These are phyloP conservation scores for Cyprinus carpio DNA, from an alignment of 2,113 vertebrate genomes.

Conservation along the genomic window DNA sequence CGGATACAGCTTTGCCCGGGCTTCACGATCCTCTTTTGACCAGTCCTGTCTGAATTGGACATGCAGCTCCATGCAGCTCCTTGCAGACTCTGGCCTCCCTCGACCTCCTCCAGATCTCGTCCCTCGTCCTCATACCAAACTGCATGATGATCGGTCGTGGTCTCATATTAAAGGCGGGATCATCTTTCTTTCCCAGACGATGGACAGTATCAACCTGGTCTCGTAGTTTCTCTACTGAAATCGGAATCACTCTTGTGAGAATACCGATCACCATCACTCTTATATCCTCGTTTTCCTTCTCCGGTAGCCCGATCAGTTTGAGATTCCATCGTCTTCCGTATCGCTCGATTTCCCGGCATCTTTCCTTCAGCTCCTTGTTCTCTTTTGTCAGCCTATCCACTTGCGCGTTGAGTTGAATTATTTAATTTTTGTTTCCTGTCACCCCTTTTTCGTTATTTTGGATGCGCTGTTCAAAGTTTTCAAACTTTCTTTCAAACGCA, in stretches of 20 bases:
- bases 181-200: conserved; percentile 27
- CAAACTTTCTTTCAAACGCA: background rate
- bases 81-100: conserved; percentile 40
- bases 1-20: too few species aligned
- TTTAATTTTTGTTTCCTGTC: conserved; percentile 13
- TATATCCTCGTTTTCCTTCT: conserved; percentile 43
- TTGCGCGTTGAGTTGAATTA: background rate
- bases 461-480: conserved; percentile 1
- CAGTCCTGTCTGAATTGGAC: conserved; percentile 44
- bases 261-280: conserved; percentile 37
- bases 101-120: background rate
- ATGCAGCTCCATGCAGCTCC: conserved; percentile 49
- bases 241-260: conserved; percentile 45
- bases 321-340: conserved; percentile 37
- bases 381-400: background rate
- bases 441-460: background rate
- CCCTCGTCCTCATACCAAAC: background rate
- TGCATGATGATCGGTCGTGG: background rate
- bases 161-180: too few species aligned
- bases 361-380: background rate
- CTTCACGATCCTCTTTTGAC: conserved; percentile 31
- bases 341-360: background rate
- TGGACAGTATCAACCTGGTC: conserved; percentile 28
- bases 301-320: conserved; percentile 40
- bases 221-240: conserved; percentile 40